Percentiles rank a stretch among this genome's conserved stretches.
These are phyloP conservation scores for Cataglyphis altisquamis DNA, from an alignment of 2,888 invertebrate species.

Conservation along the genomic window DNA sequence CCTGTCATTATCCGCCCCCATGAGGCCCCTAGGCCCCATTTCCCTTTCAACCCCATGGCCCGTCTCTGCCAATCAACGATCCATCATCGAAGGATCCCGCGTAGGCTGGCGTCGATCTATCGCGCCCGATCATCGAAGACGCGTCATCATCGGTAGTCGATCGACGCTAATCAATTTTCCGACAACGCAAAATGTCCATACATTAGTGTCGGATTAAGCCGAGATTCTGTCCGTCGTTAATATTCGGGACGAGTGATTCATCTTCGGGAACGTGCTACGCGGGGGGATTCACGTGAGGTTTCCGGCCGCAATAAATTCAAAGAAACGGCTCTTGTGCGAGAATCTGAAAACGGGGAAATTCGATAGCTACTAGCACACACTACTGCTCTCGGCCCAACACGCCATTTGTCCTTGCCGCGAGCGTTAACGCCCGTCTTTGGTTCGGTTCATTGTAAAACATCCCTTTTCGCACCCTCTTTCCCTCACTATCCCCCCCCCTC, in stretches of 20 bases:
- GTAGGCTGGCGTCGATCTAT: conserved; percentile 51
- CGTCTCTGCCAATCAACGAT: conserved; percentile 84
- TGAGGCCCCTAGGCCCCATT: conserved; percentile 81
- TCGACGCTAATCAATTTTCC: conserved; percentile 44
- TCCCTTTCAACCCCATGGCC: conserved; percentile 83
- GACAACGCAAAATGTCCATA: conserved; percentile 24
- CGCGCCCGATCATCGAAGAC: conserved; percentile 63
- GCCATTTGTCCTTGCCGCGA: conserved; percentile 78
- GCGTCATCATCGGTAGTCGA: conserved; percentile 37
- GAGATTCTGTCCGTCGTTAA: neutral
- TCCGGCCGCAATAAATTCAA: conserved; percentile 60
- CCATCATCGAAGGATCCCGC: conserved; percentile 83
- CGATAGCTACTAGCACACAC: conserved; percentile 58
- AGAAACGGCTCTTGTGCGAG: conserved; percentile 51
- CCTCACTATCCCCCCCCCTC: conserved; percentile 30
- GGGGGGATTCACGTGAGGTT: neutral
- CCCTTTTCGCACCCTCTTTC: conserved; percentile 78
- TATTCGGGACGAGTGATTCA: conserved; percentile 2
- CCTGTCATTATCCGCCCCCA: conserved; percentile 86
- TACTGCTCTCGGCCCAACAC: conserved; percentile 63
- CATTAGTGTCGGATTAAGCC: conserved; percentile 22
- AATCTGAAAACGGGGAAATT: conserved; percentile 60
- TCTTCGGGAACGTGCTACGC: neutral
- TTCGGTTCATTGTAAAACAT: conserved; percentile 83
- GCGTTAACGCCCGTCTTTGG: conserved; percentile 78